Conservation (phyloP, 2,113 vertebrate species). For the Glareola pratincola region DNA sequence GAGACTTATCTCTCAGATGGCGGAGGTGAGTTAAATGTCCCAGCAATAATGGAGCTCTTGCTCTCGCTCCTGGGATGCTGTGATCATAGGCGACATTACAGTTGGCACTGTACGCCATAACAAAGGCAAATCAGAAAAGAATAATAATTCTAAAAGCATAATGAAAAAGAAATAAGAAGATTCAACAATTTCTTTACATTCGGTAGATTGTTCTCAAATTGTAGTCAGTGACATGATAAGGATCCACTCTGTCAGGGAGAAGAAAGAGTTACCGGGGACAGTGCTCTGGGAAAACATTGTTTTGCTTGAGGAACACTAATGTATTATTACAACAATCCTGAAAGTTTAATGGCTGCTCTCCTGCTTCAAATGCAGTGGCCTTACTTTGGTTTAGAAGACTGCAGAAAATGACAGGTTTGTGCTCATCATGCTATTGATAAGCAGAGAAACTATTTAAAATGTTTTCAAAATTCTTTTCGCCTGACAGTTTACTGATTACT, state of each 20-base stretch:
- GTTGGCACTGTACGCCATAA: accelerated
- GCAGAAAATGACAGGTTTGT: neutral
- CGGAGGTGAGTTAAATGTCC: neutral
- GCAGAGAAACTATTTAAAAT: neutral
- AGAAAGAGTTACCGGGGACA: neutral
- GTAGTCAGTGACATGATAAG: neutral
- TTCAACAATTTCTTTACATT: neutral
- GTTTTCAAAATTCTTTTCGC: neutral
- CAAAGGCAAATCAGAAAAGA: neutral
- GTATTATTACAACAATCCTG: neutral
- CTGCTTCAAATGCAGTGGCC: neutral
- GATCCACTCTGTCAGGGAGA: neutral
- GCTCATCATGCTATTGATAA: neutral
- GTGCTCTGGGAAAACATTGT: neutral
- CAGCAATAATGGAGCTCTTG: neutral
- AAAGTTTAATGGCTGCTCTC: neutral
- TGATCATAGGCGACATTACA: neutral
- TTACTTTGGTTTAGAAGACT: neutral
- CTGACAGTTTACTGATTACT: neutral
- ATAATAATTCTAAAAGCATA: neutral
- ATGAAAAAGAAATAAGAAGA: neutral
- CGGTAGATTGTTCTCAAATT: neutral
- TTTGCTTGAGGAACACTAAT: neutral
- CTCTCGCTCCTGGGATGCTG: neutral
- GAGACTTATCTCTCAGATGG: neutral